Evolutionary conservation across 64 coral and sea anemone genomes (phyloP).

Genomic region (Exaiptasia diaphana): DNA sequence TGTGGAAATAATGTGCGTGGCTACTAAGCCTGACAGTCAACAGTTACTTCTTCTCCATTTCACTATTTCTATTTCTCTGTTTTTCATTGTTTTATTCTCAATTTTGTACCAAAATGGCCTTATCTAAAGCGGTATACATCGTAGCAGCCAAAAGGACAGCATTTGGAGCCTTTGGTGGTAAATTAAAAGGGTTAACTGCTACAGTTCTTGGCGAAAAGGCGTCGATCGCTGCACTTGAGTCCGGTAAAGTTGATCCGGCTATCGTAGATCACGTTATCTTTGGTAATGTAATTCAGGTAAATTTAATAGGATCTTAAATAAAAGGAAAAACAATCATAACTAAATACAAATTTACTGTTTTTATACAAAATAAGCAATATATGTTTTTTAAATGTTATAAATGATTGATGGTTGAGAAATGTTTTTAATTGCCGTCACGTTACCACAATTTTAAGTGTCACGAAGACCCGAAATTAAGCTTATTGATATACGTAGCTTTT

Average conservation of each 20-base stretch:
- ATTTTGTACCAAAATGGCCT: conserved; percentile 36
- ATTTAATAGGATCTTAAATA: neutral
- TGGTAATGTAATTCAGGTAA: conserved; percentile 96
- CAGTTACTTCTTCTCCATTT: too few relatives aligned
- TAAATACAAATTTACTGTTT: neutral
- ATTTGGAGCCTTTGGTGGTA: conserved; percentile 94
- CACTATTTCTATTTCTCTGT: too few relatives aligned
- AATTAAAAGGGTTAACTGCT: conserved; percentile 66
- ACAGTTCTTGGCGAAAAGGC: conserved; percentile 86
- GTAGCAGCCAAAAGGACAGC: conserved; percentile 95
- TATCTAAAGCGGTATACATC: conserved; percentile 87
- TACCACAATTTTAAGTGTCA: too few relatives aligned
- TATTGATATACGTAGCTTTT: too few relatives aligned
- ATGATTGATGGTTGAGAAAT: too few relatives aligned
- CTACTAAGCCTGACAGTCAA: too few relatives aligned
- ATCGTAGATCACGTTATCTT: conserved; percentile 86
- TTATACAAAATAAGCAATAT: neutral
- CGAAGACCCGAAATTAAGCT: too few relatives aligned
- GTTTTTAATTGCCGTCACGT: too few relatives aligned
- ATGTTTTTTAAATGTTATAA: too few relatives aligned
- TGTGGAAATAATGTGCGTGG: too few relatives aligned
- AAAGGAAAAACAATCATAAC: neutral
- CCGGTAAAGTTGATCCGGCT: conserved; percentile 83
- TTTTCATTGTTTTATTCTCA: neutral
- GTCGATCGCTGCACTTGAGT: conserved; percentile 60